Base-by-base conservation (phyloP, 64 coral and sea anemone genomes). In the Montipora capricornis region DNA sequence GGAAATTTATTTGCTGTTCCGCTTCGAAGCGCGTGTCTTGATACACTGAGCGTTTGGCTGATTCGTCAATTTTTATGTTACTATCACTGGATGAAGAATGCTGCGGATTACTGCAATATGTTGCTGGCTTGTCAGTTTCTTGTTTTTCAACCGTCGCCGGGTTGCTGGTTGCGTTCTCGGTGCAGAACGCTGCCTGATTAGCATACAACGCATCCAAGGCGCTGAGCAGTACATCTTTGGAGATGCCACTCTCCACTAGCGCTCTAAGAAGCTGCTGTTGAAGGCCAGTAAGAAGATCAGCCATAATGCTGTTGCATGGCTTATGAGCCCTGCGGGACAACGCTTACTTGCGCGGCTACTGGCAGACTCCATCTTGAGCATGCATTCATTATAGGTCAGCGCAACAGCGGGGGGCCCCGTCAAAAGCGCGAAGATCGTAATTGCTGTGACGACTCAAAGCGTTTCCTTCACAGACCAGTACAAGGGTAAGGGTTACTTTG, bases 361-460 rank as follows among this genome's bases (percentile, higher is more conserved):
- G 50, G 44, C 74, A 95, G 59, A 46, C 74, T 73, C 87, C 92
- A 84, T 95, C 48, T 73, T 95, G 83, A 92, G 78, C 88, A 91
- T 92, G 96, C 96, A 92, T 88, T 91, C 93, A 89, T 55, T 95
- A 80, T 64, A 46, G 96, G 92, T 97, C 96, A 97, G 92, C 95
- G 95, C 82, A 66, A 50, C 87, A 49, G 49, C 49, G 49, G 60
- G 89, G 94, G 75, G 94, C 57, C 50, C 75, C 82, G 68, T 64
- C 4, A 64, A 7, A 16, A 64, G 14, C 9, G 11, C 61, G 14
- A 14, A 11, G 14, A 15, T 12, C 9, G 14, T 64, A 16, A 64
- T 14, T 12, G 9, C 14, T 11, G 4, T 11, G 37, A 37, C 37
- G 37, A 2, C 37, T 37, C 37, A 37, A 37, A 37, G 37, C 37